Evolutionary conservation across 2,797 vertebrate genomes (phyloP).

Genomic region (Pygocentrus nattereri): DNA sequence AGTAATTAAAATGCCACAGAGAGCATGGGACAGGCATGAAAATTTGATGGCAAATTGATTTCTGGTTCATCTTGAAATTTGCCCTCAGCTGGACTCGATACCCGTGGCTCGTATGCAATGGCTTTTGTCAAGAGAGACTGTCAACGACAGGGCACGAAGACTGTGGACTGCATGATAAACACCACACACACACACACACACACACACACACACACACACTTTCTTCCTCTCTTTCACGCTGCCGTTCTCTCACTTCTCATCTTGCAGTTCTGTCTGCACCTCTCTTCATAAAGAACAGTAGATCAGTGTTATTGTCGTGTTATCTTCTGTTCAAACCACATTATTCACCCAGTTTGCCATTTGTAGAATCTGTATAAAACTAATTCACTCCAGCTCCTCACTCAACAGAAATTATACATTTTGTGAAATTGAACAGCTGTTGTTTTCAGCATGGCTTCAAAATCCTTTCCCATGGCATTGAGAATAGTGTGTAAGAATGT

Average conservation of each 20-base stretch:
- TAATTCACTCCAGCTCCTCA: constrained; percentile 19
- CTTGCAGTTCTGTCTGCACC: constrained; percentile 18
- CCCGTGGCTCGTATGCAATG: constrained; percentile 84
- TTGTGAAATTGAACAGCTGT: no score
- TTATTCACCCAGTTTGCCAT: constrained; percentile 23
- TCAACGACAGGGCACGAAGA: constrained; percentile 77
- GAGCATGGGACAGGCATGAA: constrained; percentile 88
- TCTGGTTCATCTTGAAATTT: constrained; percentile 94
- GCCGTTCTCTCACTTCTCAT: constrained; percentile 16
- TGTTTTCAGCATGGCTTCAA: no score
- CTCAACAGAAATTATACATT: background rate
- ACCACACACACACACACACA: constrained; percentile 52
- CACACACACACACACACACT: constrained; percentile 47
- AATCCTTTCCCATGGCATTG: no score
- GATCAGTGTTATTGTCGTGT: constrained; percentile 19
- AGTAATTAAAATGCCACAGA: constrained; percentile 98
- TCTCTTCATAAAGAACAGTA: background rate
- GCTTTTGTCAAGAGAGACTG: constrained; percentile 89
- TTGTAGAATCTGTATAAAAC: constrained; percentile 1
- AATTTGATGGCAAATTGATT: constrained; percentile 95
- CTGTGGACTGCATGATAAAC: constrained; percentile 86
- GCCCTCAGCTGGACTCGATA: constrained; percentile 91
- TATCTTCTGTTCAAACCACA: constrained; percentile 4
- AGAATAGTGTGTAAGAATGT: no score
- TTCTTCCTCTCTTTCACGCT: constrained; percentile 12